Evolutionary conservation across 2,888 invertebrate species (phyloP).

Genomic region (Thymelicus lineola): DNA sequence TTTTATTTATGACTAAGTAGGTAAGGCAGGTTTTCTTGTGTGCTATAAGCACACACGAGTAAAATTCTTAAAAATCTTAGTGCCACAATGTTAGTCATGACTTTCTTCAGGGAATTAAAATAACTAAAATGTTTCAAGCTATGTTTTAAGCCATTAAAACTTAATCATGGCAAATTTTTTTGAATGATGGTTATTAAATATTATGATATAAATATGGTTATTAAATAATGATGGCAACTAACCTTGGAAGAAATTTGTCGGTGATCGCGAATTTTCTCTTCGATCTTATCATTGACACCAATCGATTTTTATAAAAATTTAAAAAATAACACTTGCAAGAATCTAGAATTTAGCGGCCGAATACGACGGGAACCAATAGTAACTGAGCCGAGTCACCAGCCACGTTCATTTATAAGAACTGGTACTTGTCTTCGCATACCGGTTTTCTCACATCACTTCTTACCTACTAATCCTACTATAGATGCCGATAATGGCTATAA

Average conservation of each 20-base stretch:
- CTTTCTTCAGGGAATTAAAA: too few relatives aligned
- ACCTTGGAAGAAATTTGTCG: constrained; percentile 84
- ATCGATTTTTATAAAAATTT: constrained; percentile 60
- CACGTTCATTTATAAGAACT: constrained; percentile 58
- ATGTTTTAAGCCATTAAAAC: too few relatives aligned
- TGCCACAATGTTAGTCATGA: too few relatives aligned
- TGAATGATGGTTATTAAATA: too few relatives aligned
- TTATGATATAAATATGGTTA: too few relatives aligned
- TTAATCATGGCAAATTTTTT: too few relatives aligned
- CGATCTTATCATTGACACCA: constrained; percentile 85
- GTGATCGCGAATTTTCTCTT: constrained; percentile 82
- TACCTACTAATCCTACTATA: background rate
- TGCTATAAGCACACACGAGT: too few relatives aligned
- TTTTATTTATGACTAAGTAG: too few relatives aligned
- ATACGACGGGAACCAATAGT: constrained; percentile 54
- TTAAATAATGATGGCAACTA: constrained; percentile 46
- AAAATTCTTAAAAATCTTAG: too few relatives aligned
- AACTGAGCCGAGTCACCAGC: constrained; percentile 54
- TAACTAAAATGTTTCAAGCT: too few relatives aligned
- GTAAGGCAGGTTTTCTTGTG: too few relatives aligned
- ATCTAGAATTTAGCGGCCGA: constrained; percentile 65
- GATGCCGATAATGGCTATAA: background rate
- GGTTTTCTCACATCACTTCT: constrained; percentile 39
- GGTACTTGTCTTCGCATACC: constrained; percentile 38
- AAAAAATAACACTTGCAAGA: constrained; percentile 69